Evolutionary conservation across 2,797 vertebrate species (phyloP).

Genomic region (Garrulus glandarius): DNA sequence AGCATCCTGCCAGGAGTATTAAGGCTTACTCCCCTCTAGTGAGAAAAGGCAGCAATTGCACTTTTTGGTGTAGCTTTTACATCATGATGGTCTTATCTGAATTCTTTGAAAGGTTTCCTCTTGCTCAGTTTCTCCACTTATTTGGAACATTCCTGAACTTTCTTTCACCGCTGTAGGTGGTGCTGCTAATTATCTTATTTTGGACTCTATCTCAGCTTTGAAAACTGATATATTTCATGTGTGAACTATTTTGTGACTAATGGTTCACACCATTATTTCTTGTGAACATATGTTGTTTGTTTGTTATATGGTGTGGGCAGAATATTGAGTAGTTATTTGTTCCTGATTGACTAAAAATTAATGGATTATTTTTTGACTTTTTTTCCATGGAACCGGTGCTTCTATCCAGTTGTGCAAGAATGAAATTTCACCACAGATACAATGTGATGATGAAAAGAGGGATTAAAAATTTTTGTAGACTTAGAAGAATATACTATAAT

Average conservation of each 20-base stretch:
- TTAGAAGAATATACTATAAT: not conserved
- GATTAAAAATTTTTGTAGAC: not conserved
- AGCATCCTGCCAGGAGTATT: not conserved
- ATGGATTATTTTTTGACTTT: not conserved
- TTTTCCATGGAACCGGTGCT: not conserved
- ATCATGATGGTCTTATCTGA: not conserved
- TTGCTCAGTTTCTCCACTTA: not conserved
- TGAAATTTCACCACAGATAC: not conserved
- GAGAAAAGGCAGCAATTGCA: not conserved
- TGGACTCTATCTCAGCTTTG: not conserved
- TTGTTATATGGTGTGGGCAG: not conserved
- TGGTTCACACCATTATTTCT: not conserved
- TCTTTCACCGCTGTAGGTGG: not conserved
- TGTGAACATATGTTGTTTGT: not conserved
- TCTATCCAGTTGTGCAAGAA: not conserved
- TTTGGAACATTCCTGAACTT: not conserved
- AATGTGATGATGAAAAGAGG: not conserved
- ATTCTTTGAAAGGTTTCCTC: not conserved
- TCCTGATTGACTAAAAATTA: not conserved
- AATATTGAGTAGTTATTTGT: not conserved
- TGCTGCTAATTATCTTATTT: not conserved
- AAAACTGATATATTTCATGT: not conserved
- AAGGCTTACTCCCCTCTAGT: conserved; percentile 43
- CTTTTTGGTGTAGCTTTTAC: not conserved
- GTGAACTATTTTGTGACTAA: not conserved